Evolutionary conservation across 2,797 vertebrate genomes (phyloP).

Genomic region (Sebastes elongatus): DNA sequence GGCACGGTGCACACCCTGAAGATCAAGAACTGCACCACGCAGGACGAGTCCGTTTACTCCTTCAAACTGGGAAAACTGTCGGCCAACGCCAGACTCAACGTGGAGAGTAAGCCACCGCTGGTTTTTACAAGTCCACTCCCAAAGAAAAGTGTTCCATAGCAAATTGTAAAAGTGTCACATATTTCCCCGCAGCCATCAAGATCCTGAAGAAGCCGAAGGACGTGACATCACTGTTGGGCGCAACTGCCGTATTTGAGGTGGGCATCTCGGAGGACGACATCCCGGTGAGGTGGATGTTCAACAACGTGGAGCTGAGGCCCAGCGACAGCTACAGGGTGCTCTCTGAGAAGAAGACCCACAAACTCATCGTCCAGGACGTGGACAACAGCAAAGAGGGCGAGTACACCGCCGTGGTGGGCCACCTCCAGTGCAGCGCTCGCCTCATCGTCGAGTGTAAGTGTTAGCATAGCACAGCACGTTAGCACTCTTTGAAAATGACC

Average conservation of each 20-base stretch:
- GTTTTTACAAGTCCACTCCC: background rate
- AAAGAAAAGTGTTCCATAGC: background rate
- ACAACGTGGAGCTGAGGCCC: constrained; percentile 88
- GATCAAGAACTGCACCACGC: constrained; percentile 88
- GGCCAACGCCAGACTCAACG: constrained; percentile 94
- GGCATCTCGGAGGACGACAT: constrained; percentile 94
- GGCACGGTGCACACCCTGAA: constrained; percentile 88
- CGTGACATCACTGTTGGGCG: constrained; percentile 91
- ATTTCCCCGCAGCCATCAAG: constrained; percentile 87
- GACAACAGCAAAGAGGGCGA: constrained; percentile 87
- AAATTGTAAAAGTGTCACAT: background rate
- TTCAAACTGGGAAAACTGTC: constrained; percentile 96
- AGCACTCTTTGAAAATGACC: too few species aligned
- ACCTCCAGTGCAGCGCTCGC: constrained; percentile 90
- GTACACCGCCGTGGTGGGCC: constrained; percentile 90
- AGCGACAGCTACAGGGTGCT: constrained; percentile 87
- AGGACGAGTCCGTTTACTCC: constrained; percentile 94
- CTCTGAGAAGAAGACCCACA: constrained; percentile 94
- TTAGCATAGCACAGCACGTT: background rate
- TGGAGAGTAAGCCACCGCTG: constrained; percentile 88
- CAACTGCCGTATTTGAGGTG: constrained; percentile 91
- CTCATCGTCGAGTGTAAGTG: constrained; percentile 90
- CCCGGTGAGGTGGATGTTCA: constrained; percentile 95
- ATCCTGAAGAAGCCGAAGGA: constrained; percentile 98
- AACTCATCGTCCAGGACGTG: constrained; percentile 90